A percentile compares a stretch with the other conserved stretches of the same genome.
Conservation (phyloP, 2,797 vertebrate genomes). For the Gallinago nigripennis region DNA sequence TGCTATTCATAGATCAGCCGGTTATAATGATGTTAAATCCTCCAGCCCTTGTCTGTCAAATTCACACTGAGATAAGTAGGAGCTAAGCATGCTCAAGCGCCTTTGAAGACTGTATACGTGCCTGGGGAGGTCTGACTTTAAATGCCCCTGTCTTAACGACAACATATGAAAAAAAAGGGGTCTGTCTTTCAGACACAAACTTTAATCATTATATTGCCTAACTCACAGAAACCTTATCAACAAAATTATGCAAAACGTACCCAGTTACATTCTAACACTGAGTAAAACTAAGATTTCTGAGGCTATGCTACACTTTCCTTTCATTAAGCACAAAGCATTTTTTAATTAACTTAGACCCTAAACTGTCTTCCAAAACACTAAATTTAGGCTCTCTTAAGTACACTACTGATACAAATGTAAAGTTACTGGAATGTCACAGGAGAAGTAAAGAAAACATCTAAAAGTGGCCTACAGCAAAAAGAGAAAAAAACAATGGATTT, state of each 20-base stretch:
- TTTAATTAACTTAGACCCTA: not conserved
- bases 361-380: not conserved
- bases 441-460: not conserved
- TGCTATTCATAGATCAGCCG: not conserved
- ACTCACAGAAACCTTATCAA: not conserved
- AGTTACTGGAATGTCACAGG: not conserved
- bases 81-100: not conserved
- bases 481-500: not conserved
- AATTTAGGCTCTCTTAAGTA: not conserved
- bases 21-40: constrained; percentile 18
- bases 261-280: not conserved
- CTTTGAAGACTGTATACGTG: not conserved
- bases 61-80: constrained; percentile 12
- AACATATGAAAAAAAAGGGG: not conserved
- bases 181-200: not conserved
- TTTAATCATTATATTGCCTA: not conserved
- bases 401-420: not conserved
- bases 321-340: not conserved
- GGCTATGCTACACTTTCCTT: not conserved
- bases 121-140: not conserved
- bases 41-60: constrained; percentile 12
- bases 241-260: not conserved
- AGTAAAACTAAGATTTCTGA: not conserved
- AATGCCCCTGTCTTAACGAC: not conserved
- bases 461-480: not conserved